Conservation (phyloP, 2,888 invertebrate genomes). For the Drepanosiphum platanoidis region DNA sequence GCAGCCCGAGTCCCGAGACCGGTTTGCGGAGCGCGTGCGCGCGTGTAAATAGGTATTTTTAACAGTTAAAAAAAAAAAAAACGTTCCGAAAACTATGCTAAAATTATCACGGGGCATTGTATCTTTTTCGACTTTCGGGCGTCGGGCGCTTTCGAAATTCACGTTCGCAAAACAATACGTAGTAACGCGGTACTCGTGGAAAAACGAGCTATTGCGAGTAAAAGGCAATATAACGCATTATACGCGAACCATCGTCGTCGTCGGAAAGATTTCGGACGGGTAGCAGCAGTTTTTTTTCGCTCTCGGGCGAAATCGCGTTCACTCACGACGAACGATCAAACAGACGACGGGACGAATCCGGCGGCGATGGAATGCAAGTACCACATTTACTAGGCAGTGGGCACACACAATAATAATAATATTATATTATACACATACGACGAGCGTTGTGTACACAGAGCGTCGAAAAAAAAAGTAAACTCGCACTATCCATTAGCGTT, state of each 20-base stretch:
- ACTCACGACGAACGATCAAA: not conserved
- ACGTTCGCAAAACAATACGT: not conserved
- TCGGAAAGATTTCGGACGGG: not conserved
- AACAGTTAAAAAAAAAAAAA: not conserved
- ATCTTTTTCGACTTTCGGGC: slow-evolving; percentile 8
- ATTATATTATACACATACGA: not conserved
- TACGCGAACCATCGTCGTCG: not conserved
- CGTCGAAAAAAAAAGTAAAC: slow-evolving; percentile 18
- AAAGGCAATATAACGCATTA: not conserved
- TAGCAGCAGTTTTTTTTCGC: not conserved
- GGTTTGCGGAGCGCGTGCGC: slow-evolving; percentile 4
- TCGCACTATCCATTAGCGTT: slow-evolving; percentile 53
- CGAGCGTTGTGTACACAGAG: slow-evolving; percentile 10
- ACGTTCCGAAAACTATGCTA: slow-evolving; percentile 10
- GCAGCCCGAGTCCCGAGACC: slow-evolving; percentile 2
- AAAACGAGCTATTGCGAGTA: not conserved
- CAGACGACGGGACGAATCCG: not conserved
- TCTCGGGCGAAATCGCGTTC: not conserved
- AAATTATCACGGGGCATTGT: not conserved
- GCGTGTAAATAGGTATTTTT: too few relatives aligned
- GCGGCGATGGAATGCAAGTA: too few relatives aligned
- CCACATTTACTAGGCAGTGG: too few relatives aligned
- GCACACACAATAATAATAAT: too few relatives aligned
- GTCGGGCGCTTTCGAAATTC: not conserved
- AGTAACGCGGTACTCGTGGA: too few relatives aligned